These are phyloP conservation scores for Psophia crepitans DNA, from an alignment of 2,113 vertebrate species.

Conservation along the genomic window DNA sequence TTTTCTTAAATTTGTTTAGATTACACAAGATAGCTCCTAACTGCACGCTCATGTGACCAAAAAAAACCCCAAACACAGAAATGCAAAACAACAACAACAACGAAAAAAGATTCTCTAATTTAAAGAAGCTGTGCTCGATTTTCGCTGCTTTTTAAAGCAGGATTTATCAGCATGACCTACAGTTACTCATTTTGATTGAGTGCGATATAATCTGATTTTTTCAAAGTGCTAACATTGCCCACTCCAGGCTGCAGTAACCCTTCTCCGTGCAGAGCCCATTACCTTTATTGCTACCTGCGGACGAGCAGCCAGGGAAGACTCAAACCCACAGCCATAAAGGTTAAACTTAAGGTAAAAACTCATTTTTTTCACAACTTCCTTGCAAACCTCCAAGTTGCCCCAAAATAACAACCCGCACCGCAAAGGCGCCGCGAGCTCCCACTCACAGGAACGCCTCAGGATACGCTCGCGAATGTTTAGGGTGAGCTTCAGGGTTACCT, in stretches of 20 bases:
- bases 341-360: constrained; percentile 2
- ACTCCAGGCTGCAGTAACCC: neutral
- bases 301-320: neutral
- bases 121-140: neutral
- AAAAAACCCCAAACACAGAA: neutral
- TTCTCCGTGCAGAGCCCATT: neutral
- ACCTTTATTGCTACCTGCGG: neutral
- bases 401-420: fast-evolving
- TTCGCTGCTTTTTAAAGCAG: neutral
- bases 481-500: neutral
- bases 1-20: constrained; percentile 19
- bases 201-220: neutral
- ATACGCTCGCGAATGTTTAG: neutral
- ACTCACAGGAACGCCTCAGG: fast-evolving
- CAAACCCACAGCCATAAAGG: neutral
- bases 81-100: neutral
- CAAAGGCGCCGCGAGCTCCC: fast-evolving
- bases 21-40: constrained; percentile 11
- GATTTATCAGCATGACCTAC: neutral
- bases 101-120: neutral
- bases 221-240: neutral
- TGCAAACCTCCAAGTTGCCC: neutral
- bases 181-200: neutral
- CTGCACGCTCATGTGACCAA: neutral
- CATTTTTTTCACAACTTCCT: neutral